Conservation (phyloP, 2,797 vertebrate genomes). For the Crocodylus rhombifer region DNA sequence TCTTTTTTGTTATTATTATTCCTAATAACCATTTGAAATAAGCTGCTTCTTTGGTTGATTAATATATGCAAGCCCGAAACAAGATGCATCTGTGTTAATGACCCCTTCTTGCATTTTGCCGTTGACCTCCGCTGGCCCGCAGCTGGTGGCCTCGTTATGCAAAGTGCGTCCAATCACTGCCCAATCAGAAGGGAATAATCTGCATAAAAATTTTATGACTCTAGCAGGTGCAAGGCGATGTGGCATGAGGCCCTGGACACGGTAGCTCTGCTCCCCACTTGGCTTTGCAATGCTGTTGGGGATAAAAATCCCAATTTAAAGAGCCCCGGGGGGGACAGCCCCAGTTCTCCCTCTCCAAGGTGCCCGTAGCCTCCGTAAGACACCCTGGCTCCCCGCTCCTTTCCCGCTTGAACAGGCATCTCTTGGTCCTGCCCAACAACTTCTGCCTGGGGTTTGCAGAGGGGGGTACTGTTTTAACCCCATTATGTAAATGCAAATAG, state of each 20-base stretch:
- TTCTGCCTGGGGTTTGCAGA: neutral
- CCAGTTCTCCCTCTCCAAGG: too few relatives aligned
- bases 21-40: conserved; percentile 5
- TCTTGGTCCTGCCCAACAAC: neutral
- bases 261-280: too few relatives aligned
- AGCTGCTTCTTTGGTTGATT: neutral
- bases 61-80: neutral
- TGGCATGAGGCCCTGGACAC: neutral
- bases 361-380: neutral
- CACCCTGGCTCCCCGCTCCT: neutral
- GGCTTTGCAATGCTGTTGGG: neutral
- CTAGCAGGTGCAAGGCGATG: neutral
- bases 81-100: neutral
- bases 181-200: neutral
- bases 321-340: too few relatives aligned
- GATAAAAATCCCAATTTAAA: neutral
- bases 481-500: too few relatives aligned
- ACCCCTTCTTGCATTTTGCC: neutral
- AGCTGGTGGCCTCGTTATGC: neutral
- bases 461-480: neutral
- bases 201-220: neutral
- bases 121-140: neutral
- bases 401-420: neutral
- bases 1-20: neutral
- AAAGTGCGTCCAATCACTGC: neutral